phyloP scores from a whole-genome alignment of 2,113 vertebrate species.

The Coptodon bakossiorum region DNA sequence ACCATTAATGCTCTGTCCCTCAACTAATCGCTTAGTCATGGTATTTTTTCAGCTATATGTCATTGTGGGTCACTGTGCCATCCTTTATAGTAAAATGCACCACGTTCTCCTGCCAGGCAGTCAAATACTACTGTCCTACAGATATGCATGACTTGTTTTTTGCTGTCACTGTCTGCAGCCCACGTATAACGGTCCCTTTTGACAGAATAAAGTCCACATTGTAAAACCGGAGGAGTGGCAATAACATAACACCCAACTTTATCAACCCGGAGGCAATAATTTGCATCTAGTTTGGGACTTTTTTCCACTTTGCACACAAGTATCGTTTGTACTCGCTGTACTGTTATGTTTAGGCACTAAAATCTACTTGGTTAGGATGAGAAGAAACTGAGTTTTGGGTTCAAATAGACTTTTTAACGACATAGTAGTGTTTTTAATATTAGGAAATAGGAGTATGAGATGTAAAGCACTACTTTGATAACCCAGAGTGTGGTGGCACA shows the following conservation, averaged over 20 bases:
- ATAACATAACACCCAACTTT: neutral
- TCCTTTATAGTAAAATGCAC: neutral
- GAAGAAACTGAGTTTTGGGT: neutral
- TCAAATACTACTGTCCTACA: neutral
- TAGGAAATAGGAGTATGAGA: neutral
- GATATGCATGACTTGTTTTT: neutral
- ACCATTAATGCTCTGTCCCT: neutral
- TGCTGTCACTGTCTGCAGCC: neutral
- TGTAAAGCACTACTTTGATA: neutral
- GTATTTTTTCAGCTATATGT: neutral
- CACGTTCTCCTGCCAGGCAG: fast-evolving
- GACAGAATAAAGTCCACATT: neutral
- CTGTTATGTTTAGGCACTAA: neutral
- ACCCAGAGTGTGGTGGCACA: neutral
- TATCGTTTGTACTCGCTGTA: neutral
- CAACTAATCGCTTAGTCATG: neutral
- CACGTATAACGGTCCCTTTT: neutral
- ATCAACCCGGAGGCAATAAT: fast-evolving
- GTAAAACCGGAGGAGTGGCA: neutral
- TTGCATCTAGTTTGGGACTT: neutral
- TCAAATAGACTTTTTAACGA: neutral
- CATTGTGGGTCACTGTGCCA: fast-evolving
- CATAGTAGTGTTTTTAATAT: neutral
- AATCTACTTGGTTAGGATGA: neutral
- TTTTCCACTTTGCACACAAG: neutral